Percentiles rank a stretch among this genome's conserved stretches.
Conservation (phyloP, 2,888 invertebrate genomes). For the Alitta virens region DNA sequence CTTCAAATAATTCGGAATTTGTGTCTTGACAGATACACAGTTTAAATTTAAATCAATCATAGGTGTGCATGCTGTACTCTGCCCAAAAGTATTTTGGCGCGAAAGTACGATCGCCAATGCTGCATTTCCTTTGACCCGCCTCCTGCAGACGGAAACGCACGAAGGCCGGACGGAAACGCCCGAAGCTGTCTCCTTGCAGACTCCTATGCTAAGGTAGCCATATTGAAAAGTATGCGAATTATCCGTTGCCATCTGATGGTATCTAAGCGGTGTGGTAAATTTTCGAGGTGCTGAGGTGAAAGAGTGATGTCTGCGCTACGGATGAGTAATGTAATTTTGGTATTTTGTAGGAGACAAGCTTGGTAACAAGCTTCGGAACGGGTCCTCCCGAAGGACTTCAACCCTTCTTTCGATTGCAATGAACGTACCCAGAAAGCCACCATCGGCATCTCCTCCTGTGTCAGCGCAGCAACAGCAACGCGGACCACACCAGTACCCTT, state of each 20-base stretch:
- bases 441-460: constrained; percentile 43
- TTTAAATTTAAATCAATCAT: too few relatives aligned
- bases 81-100: too few relatives aligned
- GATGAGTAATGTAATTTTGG: constrained; percentile 30
- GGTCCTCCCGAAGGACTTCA: constrained; percentile 44
- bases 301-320: constrained; percentile 18
- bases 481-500: constrained; percentile 37
- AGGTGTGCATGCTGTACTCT: too few relatives aligned
- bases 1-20: too few relatives aligned
- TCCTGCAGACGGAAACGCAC: constrained; percentile 29
- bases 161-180: constrained; percentile 37
- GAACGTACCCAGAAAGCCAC: constrained; percentile 45
- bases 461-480: constrained; percentile 39
- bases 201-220: constrained; percentile 44
- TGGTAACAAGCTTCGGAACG: constrained; percentile 47
- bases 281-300: constrained; percentile 1
- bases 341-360: constrained; percentile 47
- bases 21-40: too few relatives aligned
- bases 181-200: constrained; percentile 50
- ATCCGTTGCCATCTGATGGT: constrained; percentile 40
- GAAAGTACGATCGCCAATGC: too few relatives aligned
- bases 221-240: constrained; percentile 36
- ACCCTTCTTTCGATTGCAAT: constrained; percentile 45
- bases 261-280: constrained; percentile 3
- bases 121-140: too few relatives aligned